These are phyloP conservation scores for Prinia subflava DNA, from an alignment of 2,113 vertebrate genomes.

Conservation along the genomic window DNA sequence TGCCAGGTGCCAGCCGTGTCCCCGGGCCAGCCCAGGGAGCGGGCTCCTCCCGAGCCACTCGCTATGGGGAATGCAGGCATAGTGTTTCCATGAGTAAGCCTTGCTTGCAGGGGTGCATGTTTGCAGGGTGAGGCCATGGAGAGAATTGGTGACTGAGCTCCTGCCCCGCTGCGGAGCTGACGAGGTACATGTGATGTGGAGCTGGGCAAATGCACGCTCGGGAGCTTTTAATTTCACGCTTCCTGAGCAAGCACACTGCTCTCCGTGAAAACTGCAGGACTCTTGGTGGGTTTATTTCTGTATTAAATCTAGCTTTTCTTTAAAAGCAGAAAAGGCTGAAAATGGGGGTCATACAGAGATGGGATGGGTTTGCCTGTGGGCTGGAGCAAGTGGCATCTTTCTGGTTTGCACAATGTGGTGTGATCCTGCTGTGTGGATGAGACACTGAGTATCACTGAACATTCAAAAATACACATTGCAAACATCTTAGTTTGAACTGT, in stretches of 20 bases:
- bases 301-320: background rate
- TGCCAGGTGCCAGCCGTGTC: conserved; percentile 10
- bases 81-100: conserved; percentile 63
- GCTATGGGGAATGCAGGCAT: background rate
- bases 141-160: background rate
- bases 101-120: conserved; percentile 12
- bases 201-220: background rate
- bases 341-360: background rate
- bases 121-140: conserved; percentile 59
- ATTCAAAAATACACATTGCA: background rate
- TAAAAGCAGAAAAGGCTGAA: background rate
- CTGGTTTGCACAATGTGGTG: background rate
- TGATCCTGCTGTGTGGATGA: background rate
- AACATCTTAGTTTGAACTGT: background rate
- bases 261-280: background rate
- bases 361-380: background rate
- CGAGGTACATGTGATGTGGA: background rate
- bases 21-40: background rate
- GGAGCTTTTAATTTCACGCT: conserved; percentile 38
- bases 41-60: background rate
- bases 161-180: background rate
- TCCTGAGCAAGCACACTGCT: background rate
- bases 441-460: background rate
- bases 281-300: background rate
- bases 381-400: background rate